Evolutionary conservation across 2,797 vertebrate genomes (phyloP), one percentile per base, ranked within the genome.

Genomic region (Oreonectes daqikongensis): DNA sequence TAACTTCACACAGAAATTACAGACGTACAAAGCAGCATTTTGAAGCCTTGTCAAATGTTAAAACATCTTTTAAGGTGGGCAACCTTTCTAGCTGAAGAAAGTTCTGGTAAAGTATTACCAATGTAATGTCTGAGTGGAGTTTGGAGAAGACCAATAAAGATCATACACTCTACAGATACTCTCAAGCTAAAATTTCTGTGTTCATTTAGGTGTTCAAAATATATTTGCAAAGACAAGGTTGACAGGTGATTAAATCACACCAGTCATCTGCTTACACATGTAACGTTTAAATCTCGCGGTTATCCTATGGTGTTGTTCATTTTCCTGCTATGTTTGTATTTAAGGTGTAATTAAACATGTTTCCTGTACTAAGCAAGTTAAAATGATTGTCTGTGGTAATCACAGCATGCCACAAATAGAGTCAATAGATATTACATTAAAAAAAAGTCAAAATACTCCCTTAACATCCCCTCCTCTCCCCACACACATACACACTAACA

Each of bases 371-470:
- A 30, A 50, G 15, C 59, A 38, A 18, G 15, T 11, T 35, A 1
- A 61, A 35, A 12, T 61, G 12, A n/a, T 35, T n/a, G 15, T 61
- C 59, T 35, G 9, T 35, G 30, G 18, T 20, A 35, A 61, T 35
- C 18, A 35, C 30, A 61, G 30, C 59, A 35, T 35, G 59, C 59
- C 30, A 61, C 30, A n/a, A 5, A n/a, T 35, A n/a, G 1, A 17
- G 28, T 20, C 35, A 61, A 32, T 20, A 35, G 1, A 61, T 12
- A 11, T 61, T 61, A n/a, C 0, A 11, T 32, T n/a, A 3, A 61
- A 61, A 30, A 61, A 60, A 48, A 59, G 38, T 38, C 53, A 76
- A 52, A 60, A 68, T 67, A 60, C 55, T 68, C 40, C 64, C 57
- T 75, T 67, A 67, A 57, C 9, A 18, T 46, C 18, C n/a, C 50